Evolutionary conservation across 2,797 vertebrate species (phyloP), one percentile per base, ranked within the genome.

Genomic region (Staurois parvus): DNA sequence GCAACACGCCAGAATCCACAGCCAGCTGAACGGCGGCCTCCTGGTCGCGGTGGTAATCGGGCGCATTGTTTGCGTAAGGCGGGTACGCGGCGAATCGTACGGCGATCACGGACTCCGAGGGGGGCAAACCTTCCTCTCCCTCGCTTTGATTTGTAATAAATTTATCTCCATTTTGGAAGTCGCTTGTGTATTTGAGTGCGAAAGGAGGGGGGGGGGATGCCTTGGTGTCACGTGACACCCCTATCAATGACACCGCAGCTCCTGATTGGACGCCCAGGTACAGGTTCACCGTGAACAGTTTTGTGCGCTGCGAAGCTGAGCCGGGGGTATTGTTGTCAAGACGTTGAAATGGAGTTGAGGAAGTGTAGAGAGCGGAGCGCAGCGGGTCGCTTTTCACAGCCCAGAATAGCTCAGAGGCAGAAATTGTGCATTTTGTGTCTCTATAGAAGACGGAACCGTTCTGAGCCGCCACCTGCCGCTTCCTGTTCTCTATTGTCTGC

Each of bases 91-190:
- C 48, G 19, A 19, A 52, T 52, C 13, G 19, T 17, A 45, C 15
- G 42, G 37, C 2, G 19, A 52, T 19, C 3, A 52, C 48, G 48
- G 48, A 52, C 48, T 17, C 48, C 17, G 37, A 37, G 37, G 37
- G 37, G n/a, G n/a, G n/a, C n/a, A n/a, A 9, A 4, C 45, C 45
- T 3, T 29, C 19, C 15, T 28, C 29, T 15, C 15, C 59, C 21
- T n/a, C 2, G 6, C 37, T 12, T 13, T 26, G 7, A 10, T 83
- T 69, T 76, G 62, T 76, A 83, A 83, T 83, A 83, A 83, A 83
- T 48, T 30, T 5, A 13, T 11, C 19, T 52, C 37, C 37, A 56
- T 67, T 2, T 76, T 59, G 40, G 30, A 24, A 62, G n/a, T 3
- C 34, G n/a, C 29, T 37, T 13, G 59, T 26, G n/a, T 26, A 64